Percentiles rank a stretch among this genome's conserved stretches.
These are phyloP conservation scores for Pampusana beccarii DNA, from an alignment of 2,113 vertebrate species.

Conservation along the genomic window DNA sequence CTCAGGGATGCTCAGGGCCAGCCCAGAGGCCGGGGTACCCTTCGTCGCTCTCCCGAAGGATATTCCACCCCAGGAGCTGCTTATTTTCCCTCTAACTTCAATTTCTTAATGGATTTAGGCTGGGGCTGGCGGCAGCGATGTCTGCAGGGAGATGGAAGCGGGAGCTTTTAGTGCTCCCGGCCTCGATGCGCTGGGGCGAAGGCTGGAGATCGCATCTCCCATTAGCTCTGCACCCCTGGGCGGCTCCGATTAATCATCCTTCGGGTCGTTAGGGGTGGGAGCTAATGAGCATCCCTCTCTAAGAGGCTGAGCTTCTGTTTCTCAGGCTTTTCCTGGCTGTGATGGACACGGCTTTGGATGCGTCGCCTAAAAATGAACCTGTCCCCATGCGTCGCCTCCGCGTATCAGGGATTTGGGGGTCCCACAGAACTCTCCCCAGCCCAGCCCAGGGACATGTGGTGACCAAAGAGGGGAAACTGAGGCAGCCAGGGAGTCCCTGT, in stretches of 20 bases:
- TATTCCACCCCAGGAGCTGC: not conserved
- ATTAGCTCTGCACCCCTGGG: not conserved
- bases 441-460: not conserved
- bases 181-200: rapidly evolving
- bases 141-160: not conserved
- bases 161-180: not conserved
- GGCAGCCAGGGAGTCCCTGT: not conserved
- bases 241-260: not conserved
- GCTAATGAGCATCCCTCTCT: not conserved
- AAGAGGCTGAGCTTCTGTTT: not conserved
- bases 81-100: not conserved
- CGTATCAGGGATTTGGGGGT: rapidly evolving
- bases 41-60: not conserved
- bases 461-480: not conserved
- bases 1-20: not conserved
- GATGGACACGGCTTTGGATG: not conserved
- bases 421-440: not conserved
- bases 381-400: rapidly evolving
- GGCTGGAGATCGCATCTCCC: not conserved
- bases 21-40: not conserved
- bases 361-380: not conserved
- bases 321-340: not conserved
- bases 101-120: constrained; percentile 21
- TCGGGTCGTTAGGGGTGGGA: not conserved
- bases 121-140: not conserved